phyloP scores from a whole-genome alignment of 2,797 vertebrate genomes.

The Pygocentrus nattereri region DNA sequence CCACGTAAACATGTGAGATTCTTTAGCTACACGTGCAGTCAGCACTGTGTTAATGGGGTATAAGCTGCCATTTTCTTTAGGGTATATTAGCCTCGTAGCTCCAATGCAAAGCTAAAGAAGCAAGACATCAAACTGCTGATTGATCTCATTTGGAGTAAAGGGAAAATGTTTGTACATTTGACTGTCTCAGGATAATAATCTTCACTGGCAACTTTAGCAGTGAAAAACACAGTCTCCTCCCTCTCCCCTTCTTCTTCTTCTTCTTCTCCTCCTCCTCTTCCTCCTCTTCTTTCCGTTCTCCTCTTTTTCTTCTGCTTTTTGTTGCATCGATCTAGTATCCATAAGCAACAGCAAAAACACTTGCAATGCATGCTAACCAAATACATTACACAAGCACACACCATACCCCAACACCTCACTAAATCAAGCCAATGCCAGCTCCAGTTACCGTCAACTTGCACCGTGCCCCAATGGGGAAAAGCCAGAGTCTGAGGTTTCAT shows the following conservation, averaged over 20 bases:
- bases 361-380: slow-evolving; percentile 56
- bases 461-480: slow-evolving; percentile 35
- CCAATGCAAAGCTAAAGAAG: not conserved
- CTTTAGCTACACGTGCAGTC: no score
- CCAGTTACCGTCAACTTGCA: slow-evolving; percentile 52
- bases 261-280: no score
- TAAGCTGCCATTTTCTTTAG: no score
- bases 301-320: not conserved
- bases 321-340: slow-evolving; percentile 28
- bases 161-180: not conserved
- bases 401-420: slow-evolving; percentile 56
- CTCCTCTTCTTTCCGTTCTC: no score
- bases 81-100: not conserved
- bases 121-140: not conserved
- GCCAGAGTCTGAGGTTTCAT: slow-evolving; percentile 49
- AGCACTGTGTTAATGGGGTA: no score
- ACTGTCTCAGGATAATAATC: not conserved
- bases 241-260: not conserved
- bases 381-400: slow-evolving; percentile 57
- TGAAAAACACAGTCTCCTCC: slow-evolving; percentile 10
- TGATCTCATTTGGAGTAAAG: not conserved
- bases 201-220: slow-evolving; percentile 12
- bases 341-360: slow-evolving; percentile 49
- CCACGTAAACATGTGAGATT: no score
- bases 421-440: slow-evolving; percentile 59